phyloP scores from a whole-genome alignment of 2,797 vertebrate genomes.

The Oreochromis mossambicus region DNA sequence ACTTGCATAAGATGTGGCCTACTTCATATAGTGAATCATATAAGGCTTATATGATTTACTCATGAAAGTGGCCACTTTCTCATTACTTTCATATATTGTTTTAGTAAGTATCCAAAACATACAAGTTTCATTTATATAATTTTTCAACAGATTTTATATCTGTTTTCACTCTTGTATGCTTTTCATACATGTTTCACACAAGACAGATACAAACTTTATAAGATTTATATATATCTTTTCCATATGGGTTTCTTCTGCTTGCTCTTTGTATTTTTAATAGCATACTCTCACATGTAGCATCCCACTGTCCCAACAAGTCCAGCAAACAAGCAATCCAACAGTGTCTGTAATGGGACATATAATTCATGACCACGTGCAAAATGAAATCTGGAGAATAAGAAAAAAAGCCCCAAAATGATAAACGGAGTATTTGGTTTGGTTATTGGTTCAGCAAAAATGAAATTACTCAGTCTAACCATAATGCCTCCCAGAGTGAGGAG shows the following conservation, averaged over 20 bases:
- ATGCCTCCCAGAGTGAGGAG: conserved; percentile 42
- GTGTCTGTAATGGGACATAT: neutral
- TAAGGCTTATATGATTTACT: too few species aligned
- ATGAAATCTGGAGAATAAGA: conserved; percentile 1
- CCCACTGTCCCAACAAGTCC: neutral
- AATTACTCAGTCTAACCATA: conserved; percentile 42
- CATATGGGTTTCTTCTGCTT: neutral
- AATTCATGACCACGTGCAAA: neutral
- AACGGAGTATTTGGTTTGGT: conserved; percentile 22
- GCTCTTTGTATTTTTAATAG: neutral
- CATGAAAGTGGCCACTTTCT: too few species aligned
- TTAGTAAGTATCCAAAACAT: too few species aligned
- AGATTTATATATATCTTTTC: too few species aligned
- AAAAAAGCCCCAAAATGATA: neutral
- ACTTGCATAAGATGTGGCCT: too few species aligned
- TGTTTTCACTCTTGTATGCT: too few species aligned
- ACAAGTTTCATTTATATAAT: too few species aligned
- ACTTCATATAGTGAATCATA: too few species aligned
- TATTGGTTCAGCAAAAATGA: conserved; percentile 32
- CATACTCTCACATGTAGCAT: neutral
- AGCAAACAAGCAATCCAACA: conserved; percentile 2
- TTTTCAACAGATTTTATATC: too few species aligned
- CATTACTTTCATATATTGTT: too few species aligned
- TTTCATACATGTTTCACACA: too few species aligned
- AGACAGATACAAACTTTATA: too few species aligned